These are phyloP conservation scores for Vireo altiloquus DNA, from an alignment of 2,113 vertebrate species.

Conservation along the genomic window DNA sequence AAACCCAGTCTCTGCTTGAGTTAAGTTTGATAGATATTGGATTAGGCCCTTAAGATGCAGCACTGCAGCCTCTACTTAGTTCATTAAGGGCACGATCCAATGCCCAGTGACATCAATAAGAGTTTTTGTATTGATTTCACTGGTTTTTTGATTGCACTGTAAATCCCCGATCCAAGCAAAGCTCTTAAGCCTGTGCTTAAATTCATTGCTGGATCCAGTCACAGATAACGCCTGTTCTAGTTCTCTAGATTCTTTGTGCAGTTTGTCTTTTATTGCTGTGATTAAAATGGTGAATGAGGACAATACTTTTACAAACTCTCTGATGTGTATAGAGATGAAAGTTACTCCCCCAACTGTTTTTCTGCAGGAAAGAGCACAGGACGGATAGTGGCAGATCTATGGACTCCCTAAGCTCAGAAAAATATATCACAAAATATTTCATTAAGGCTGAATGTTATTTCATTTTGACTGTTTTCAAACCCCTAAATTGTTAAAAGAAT, in stretches of 20 bases:
- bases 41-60: background rate
- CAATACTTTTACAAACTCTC: constrained; percentile 2
- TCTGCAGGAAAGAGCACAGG: background rate
- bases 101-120: constrained; percentile 6
- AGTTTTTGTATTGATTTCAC: constrained; percentile 40
- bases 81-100: constrained; percentile 38
- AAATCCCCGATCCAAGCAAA: background rate
- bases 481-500: background rate
- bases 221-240: background rate
- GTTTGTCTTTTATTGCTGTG: background rate
- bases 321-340: background rate
- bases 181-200: constrained; percentile 15
- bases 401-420: background rate
- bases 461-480: background rate
- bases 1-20: background rate
- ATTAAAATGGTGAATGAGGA: constrained; percentile 11
- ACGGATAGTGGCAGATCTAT: background rate
- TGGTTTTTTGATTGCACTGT: background rate
- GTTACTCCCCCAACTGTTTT: background rate
- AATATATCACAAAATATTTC: background rate
- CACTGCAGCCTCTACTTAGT: background rate
- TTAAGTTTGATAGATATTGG: background rate
- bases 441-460: constrained; percentile 4
- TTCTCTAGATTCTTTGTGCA: background rate
- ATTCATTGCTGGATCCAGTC: background rate